Evolutionary conservation across 2,888 invertebrate genomes (phyloP), one percentile per base, ranked within the genome.

Genomic region (Ochropleura plecta): DNA sequence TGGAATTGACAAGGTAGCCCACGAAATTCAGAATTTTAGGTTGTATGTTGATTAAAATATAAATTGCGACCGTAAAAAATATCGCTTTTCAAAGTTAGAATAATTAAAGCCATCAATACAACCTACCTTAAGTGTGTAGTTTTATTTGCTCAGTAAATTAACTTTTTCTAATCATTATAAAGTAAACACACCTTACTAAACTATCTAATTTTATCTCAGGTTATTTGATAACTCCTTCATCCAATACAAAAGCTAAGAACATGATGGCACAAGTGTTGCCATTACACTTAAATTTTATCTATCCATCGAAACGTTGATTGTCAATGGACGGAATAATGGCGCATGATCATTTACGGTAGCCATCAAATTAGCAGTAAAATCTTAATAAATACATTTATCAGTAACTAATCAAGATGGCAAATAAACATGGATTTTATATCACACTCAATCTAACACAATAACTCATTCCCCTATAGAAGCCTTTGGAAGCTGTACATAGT

Each of bases 291-390:
- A 59, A 68, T 55, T 30, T 62, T 62, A 73, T 69, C 30, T 18
- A 62, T 6, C 48, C 5, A 57, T 68, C 1, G 3, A 62, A 49
- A 8, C 40, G 30, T 76, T 57, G 14, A 44, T 65, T 40, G 55
- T 68, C 44, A 79, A 46, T 66, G 10, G 10, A 49, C 53, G n/a
- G 30, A 63, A 78, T 81, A 65, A 60, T 66, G 20, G 46, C 42
- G 3, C 16, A 40, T 60, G 18, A 30, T 16, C 57, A 55, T 60
- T 49, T 67, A 64, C 30, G 20, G 42, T 55, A 42, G n/a, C 55
- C 30, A 53, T 69, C 70, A 44, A 76, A 84, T 84, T 64, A 72
- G 70, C 67, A 81, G 63, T 81, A 57, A 84, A 71, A 42, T 53
- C 60, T 57, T 59, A 70, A 68, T 68, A 62, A 42, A 40, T 3